Conservation (phyloP, 2,888 invertebrate species). For the Thymelicus lineola region DNA sequence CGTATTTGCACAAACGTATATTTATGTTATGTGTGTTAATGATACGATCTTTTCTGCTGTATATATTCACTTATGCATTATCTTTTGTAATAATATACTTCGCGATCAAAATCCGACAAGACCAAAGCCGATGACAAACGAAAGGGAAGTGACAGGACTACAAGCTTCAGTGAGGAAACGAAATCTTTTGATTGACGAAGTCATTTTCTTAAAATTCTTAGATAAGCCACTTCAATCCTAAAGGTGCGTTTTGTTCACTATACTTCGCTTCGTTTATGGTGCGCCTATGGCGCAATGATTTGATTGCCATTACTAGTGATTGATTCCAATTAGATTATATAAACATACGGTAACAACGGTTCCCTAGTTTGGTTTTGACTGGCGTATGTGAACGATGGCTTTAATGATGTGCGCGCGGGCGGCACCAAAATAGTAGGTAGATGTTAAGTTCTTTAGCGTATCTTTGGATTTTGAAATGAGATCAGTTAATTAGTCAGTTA, state of each 20-base stretch:
- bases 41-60: not conserved
- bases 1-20: not conserved
- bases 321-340: constrained; percentile 29
- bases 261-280: not conserved
- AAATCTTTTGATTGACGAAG: too few relatives aligned
- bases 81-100: too few relatives aligned
- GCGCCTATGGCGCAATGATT: constrained; percentile 27
- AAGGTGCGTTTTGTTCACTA: too few relatives aligned
- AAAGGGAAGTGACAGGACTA: too few relatives aligned
- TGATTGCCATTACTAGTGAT: constrained; percentile 19
- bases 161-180: too few relatives aligned
- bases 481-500: not conserved
- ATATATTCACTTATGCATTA: too few relatives aligned
- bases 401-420: not conserved
- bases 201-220: too few relatives aligned
- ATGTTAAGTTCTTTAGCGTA: not conserved
- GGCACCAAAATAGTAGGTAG: constrained; percentile 11
- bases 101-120: too few relatives aligned
- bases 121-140: too few relatives aligned
- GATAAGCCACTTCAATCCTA: too few relatives aligned
- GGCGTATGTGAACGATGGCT: constrained; percentile 1
- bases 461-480: not conserved
- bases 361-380: constrained; percentile 33
- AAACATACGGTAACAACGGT: constrained; percentile 12
- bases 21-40: not conserved